Evolutionary conservation across 1,140 invertebrate species (phyloP), one percentile per base, ranked within the genome.

Genomic region (Doryteuthis pealeii): DNA sequence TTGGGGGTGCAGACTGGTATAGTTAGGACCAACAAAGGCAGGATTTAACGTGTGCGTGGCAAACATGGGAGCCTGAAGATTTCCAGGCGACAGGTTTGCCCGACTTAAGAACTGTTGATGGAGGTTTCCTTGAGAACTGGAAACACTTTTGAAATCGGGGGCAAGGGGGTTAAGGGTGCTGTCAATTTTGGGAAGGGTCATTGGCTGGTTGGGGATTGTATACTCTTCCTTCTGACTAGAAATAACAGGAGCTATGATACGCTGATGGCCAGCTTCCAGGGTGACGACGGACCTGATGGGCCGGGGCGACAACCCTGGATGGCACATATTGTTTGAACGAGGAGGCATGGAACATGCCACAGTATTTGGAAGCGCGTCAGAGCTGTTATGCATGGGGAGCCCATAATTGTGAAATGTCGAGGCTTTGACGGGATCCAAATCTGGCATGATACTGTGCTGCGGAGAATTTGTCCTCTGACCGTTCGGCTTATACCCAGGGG

Each of bases 131-230:
- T 49, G 70, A 45, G 49, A 32, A 49, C 6, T 49, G 40, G 15
- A 40, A 45, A 54, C 30, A 30, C 40, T 71, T 71, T 45, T 91
- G 84, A 96, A 96, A 87, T 95, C 94, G 2, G 94, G 94, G 28
- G 95, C 94, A 81, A 94, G 92, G 1, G 94, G 94, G 89, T 96
- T 96, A 70, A 96, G 90, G 70, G 94, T 90, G 45, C 94, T 95
- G 75, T 89, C 87, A 35, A 90, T 87, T 70, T 87, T 84, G 10
- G 87, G 86, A 68, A 87, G 78, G 22, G 85, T 88, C 85, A 87
- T 85, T 31, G 87, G 86, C 72, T 86, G 82, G 68, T 83, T 70
- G 85, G 90, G 71, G 83, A 90, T 81, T 75, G 86, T 78, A 79
- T 87, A 85, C 76, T 86, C 84, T 70, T 85, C 82, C 70, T 84